A percentile compares a stretch with the other conserved stretches of the same genome.
Evolutionary conservation across 2,888 invertebrate species (phyloP).

Genomic region (Creontiades dilutus): DNA sequence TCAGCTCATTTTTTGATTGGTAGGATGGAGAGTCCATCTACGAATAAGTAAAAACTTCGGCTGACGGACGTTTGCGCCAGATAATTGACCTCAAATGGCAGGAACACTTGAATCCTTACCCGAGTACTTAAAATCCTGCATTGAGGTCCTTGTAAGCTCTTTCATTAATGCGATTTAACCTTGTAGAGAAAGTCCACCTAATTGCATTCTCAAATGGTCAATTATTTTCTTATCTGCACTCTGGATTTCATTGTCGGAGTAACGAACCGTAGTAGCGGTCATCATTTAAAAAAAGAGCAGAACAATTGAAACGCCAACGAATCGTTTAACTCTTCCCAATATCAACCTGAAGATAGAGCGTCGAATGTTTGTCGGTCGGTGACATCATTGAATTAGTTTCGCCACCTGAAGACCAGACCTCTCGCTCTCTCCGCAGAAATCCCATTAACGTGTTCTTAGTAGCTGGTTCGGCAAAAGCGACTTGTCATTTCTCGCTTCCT

Average conservation of each 20-base stretch:
- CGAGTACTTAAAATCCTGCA: too few relatives aligned
- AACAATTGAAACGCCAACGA: conserved; percentile 5
- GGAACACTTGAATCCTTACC: too few relatives aligned
- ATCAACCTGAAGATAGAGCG: background rate
- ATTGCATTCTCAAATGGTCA: too few relatives aligned
- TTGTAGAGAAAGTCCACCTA: too few relatives aligned
- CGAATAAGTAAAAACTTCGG: too few relatives aligned
- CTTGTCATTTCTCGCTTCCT: background rate
- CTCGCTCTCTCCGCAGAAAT: background rate
- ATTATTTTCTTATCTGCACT: too few relatives aligned
- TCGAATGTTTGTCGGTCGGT: background rate
- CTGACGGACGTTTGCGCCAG: too few relatives aligned
- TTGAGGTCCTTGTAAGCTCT: too few relatives aligned
- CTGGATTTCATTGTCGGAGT: background rate
- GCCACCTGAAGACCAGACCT: background rate
- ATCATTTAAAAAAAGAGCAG: background rate
- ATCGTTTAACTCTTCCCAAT: background rate
- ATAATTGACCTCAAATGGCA: too few relatives aligned
- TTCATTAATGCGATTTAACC: too few relatives aligned
- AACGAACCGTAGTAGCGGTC: background rate
- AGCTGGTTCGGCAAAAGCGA: background rate
- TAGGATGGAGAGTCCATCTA: too few relatives aligned
- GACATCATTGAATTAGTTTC: background rate
- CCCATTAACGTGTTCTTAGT: background rate
- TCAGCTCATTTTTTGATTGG: too few relatives aligned